Conservation (phyloP, 2,113 vertebrate genomes). For the Dascyllus trimaculatus region DNA sequence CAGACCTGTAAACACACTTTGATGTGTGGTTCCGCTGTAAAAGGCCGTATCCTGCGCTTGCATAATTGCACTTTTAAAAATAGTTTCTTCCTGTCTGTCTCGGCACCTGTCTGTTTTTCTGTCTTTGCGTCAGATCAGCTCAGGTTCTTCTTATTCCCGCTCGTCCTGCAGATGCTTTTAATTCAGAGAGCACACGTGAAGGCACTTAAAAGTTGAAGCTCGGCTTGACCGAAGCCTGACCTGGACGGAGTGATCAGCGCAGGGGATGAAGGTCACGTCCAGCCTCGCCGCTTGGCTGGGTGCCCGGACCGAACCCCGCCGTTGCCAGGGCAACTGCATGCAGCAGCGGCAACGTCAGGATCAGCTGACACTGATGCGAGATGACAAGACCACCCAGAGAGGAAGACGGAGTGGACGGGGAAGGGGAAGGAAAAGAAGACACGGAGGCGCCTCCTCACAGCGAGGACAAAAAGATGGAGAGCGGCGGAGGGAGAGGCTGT, state of each 20-base stretch:
- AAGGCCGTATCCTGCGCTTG: no score
- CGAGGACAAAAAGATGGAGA: background rate
- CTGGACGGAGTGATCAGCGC: slow-evolving; percentile 1
- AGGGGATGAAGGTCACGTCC: slow-evolving; percentile 27
- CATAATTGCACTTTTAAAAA: no score
- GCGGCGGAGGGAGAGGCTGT: background rate
- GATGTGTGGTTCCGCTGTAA: no score
- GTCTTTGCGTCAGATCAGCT: no score
- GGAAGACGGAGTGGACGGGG: background rate
- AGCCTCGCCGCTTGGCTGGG: slow-evolving; percentile 1
- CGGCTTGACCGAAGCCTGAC: slow-evolving; percentile 27
- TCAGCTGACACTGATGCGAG: slow-evolving; percentile 62
- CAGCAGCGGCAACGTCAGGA: slow-evolving; percentile 33
- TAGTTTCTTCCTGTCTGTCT: no score
- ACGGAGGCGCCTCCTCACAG: no score
- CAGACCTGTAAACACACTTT: no score
- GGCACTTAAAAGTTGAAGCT: background rate
- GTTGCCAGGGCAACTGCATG: slow-evolving; percentile 62
- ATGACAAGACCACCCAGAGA: slow-evolving; percentile 55
- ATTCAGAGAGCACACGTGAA: background rate
- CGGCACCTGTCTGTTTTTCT: no score
- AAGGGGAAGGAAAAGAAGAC: slow-evolving; percentile 20
- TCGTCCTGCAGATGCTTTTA: no score
- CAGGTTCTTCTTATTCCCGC: background rate
- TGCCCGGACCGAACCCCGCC: slow-evolving; percentile 14